These are phyloP conservation scores for Sarotherodon lohbergeri DNA, from an alignment of 2,113 vertebrate genomes.

Conservation along the genomic window DNA sequence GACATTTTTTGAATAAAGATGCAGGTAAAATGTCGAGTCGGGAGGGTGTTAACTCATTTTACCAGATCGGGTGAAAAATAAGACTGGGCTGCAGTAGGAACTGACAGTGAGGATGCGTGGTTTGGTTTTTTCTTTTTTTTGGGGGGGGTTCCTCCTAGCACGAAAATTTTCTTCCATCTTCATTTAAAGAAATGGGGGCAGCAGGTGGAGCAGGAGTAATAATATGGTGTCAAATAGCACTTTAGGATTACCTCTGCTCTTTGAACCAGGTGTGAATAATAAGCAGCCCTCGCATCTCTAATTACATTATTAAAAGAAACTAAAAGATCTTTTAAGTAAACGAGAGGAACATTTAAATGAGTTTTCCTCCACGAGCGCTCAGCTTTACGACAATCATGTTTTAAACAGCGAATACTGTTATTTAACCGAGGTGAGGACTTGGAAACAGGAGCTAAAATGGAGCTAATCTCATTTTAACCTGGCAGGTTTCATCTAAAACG, in stretches of 20 bases:
- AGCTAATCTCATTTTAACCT: fast-evolving
- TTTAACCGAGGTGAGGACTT: too few relatives aligned
- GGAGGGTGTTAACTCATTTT: neutral
- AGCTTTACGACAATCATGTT: fast-evolving
- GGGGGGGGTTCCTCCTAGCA: too few relatives aligned
- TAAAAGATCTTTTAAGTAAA: neutral
- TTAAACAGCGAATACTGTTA: fast-evolving
- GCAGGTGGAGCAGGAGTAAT: neutral
- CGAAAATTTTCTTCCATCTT: too few relatives aligned
- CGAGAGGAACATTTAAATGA: neutral
- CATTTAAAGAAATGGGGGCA: neutral
- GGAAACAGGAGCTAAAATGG: too few relatives aligned
- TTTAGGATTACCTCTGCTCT: neutral
- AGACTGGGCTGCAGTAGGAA: neutral
- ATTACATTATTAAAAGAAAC: neutral
- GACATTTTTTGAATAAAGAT: neutral
- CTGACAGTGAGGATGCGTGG: neutral
- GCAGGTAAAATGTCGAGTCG: neutral
- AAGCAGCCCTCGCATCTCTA: fast-evolving
- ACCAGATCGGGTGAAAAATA: neutral
- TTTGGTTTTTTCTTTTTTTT: too few relatives aligned
- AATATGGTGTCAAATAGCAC: neutral
- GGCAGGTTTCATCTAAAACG: fast-evolving
- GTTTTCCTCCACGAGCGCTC: neutral
- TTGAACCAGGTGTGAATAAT: neutral